phyloP scores from a whole-genome alignment of 2,113 vertebrate species.

The Haemorhous mexicanus region DNA sequence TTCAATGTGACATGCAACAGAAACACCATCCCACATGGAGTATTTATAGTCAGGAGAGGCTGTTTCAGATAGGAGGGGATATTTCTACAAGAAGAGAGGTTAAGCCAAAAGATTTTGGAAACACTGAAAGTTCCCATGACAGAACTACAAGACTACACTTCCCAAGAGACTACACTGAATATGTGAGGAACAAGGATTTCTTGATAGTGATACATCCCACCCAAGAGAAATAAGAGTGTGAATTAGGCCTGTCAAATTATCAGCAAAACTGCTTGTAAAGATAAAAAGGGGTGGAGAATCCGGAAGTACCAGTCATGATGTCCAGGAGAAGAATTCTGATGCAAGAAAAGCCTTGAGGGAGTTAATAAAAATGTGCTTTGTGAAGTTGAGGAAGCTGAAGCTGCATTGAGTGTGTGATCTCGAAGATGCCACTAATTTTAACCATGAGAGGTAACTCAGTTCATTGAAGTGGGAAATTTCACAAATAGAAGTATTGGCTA shows the following conservation, averaged over 20 bases:
- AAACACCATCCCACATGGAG: not conserved
- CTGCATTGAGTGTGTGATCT: not conserved
- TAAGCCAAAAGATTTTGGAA: not conserved
- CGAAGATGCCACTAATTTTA: not conserved
- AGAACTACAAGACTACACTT: not conserved
- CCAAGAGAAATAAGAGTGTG: not conserved
- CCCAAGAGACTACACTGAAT: not conserved
- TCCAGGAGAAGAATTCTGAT: not conserved
- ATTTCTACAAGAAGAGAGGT: not conserved
- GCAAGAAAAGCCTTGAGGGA: not conserved
- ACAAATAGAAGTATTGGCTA: not conserved
- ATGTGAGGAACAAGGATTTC: not conserved
- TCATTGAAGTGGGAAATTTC: not conserved
- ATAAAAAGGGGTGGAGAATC: not conserved
- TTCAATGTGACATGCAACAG: not conserved
- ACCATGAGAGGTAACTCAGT: not conserved
- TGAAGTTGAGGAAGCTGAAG: not conserved
- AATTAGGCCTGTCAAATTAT: not conserved
- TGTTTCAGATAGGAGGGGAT: not conserved
- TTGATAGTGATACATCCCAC: not conserved
- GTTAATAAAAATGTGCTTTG: not conserved
- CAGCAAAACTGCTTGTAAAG: not conserved
- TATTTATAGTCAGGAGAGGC: not conserved
- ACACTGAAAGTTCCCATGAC: accelerated
- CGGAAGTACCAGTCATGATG: not conserved